Conservation (phyloP, 2,797 vertebrate species). For the Gymnothorax reevesii region DNA sequence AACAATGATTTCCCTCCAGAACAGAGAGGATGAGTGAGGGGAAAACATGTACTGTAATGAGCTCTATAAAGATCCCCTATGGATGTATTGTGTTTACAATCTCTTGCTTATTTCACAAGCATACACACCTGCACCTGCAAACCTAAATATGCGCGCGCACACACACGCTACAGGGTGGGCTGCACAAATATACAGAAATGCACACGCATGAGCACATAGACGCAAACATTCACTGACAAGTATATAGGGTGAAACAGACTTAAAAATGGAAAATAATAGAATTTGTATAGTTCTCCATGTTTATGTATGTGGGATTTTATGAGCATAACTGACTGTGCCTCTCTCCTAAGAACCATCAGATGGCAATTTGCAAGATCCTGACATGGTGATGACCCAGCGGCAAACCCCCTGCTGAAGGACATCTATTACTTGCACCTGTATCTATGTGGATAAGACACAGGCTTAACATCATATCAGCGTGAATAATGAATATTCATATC, state of each 20-base stretch:
- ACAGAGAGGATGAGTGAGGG: neutral
- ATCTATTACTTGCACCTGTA: slow-evolving; percentile 1
- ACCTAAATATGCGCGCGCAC: neutral
- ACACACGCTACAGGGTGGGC: neutral
- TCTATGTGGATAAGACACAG: slow-evolving; percentile 19
- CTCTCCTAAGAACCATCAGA: neutral
- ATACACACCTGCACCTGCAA: slow-evolving; percentile 19
- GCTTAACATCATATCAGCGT: slow-evolving; percentile 10
- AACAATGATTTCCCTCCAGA: slow-evolving; percentile 10
- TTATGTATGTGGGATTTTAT: slow-evolving; percentile 16
- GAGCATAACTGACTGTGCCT: neutral
- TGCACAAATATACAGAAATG: neutral
- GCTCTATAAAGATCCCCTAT: slow-evolving; percentile 36
- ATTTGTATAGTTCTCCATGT: neutral
- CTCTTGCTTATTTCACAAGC: neutral
- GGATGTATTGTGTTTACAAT: slow-evolving; percentile 1
- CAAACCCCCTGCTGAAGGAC: neutral
- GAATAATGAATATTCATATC: slow-evolving; percentile 32
- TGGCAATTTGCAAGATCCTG: slow-evolving; percentile 12
- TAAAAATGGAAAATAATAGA: neutral
- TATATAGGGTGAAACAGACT: neutral
- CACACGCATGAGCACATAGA: neutral
- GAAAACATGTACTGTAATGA: slow-evolving; percentile 33
- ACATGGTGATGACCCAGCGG: neutral
- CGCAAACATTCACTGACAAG: neutral